Evolutionary conservation across 2,888 invertebrate species (phyloP), one percentile per base, ranked within the genome.

Genomic region (Erebia palarica): DNA sequence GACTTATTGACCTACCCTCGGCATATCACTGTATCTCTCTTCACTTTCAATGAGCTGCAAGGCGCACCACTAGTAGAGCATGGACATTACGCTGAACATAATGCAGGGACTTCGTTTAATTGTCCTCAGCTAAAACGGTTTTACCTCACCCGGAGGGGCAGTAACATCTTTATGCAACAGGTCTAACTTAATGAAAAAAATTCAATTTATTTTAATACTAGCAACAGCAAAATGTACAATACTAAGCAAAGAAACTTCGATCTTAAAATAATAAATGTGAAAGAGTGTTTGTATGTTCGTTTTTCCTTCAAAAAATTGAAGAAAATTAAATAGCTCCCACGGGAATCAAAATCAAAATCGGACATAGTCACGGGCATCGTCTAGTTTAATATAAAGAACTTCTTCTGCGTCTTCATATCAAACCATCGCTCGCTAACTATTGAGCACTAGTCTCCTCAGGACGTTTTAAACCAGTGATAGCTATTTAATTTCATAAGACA

Each of bases 61-160:
- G 18, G 63, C 21, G 9, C 63, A 63, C 21, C 63, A 21, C 63
- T 63, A 47, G 47, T 36, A 61, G 47, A 42, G 49, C 68, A 68
- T 16, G 64, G 70, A 70, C 71, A 71, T 69, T 69, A 73, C 59
- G 59, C 44, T 71, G 21, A 73, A 71, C 69, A 69, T 73, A 71
- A 83, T 83, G 82, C 84, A 58, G 67, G 49, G 59, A 67, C 59
- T 85, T 65, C 65, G 70, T 68, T 66, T 71, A 71, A 73, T 71
- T 73, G 71, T 58, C 51, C 58, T 60, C 65, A 58, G 55, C 27
- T 58, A 65, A 65, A 73, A 73, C 44, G 47, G 65, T 44, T 66
- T 57, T 58, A 57, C 42, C 57, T 65, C 57, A 14, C 44, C 44
- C 57, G 57, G 18, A 9, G 65, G 63, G 21, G 16, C 36, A 8